Evolutionary conservation across 2,797 vertebrate genomes (phyloP), one percentile per base, ranked within the genome.

Genomic region (Anniella stebbinsi): DNA sequence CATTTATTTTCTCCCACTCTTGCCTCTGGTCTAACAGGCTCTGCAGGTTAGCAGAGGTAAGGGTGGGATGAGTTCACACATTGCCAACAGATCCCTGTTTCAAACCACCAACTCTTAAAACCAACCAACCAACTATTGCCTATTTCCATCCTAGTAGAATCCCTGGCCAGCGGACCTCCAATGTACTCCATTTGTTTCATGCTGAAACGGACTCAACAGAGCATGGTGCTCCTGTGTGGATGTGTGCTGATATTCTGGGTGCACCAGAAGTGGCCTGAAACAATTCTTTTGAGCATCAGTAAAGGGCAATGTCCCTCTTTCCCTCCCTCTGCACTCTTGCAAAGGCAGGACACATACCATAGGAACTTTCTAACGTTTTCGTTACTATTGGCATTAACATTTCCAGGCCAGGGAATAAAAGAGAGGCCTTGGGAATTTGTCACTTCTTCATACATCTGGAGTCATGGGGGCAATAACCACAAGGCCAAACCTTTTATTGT

Each of bases 401-500:
- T 94, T 80, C 89, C 41, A 92, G 84, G 73, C 94, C 87, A 84
- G 60, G 89, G 82, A 92, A 45, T 85, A 91, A 80, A 87, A 67
- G 91, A 91, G 63, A 2, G 90, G 84, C 84, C 66, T 81, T 91
- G 93, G 91, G 91, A 95, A 94, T 93, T 72, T 92, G 88, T 38
- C 76, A 92, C 36, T 85, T 87, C 88, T 17, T 54, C 30, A 11
- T 45, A 88, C 93, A 92, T 87, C 45, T 94, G 92, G 91, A 86
- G 91, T 57, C n/a, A 91, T 95, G 91, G 92, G 95, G 93, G 92
- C 92, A 95, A 92, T 95, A 95, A 94, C 92, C 93, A 91, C 30
- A 88, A 91, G 91, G 93, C 75, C 86, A 10, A 93, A 90, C 83
- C 90, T 93, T 91, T 93, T 87, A 69, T 45, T 5, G 54, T 94